Base-by-base conservation (phyloP, 2,113 vertebrate species). In the Micronisus gabar region DNA sequence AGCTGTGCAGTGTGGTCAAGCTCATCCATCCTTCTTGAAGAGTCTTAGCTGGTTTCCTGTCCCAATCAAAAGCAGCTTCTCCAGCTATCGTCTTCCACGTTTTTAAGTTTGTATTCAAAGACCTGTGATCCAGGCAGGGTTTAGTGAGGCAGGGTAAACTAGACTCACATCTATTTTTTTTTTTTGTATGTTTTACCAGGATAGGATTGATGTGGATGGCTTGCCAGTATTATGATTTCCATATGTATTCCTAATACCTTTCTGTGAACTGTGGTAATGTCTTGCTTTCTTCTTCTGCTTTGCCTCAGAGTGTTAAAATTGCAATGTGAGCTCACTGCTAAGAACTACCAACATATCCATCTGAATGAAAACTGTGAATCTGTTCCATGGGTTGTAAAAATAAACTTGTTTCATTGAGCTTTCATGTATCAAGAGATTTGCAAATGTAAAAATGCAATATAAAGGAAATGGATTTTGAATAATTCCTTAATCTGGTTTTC, bases 401-500 rank as follows among this genome's bases (percentile, higher is more conserved):
- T 90, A 91, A 94, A 86, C 78, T 76, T 90, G 62, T 82, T 96
- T 76, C 67, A 90, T 34, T 93, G 85, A 90, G 81, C 71, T 89
- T 94, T 90, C 58, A 52, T 80, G 27, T 95, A 68, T 95, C 81
- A 70, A 47, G 94, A 81, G 84, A 86, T 87, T 94, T 95, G 63
- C 66, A 84, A 96, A 94, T 86, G 53, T 95, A 67, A 93, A 94
- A 92, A 41, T 65, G 62, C 58, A 94, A 80, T 93, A 94, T 68
- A 86, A 95, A 89, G 53, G 72, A 89, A 93, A 91, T 47, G 78
- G 84, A 79, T 90, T 91, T 91, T 88, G 32, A 94, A 45, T 90
- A 96, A 97, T 96, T 96, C 53, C 73, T 92, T 95, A 92, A 94
- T 87, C 91, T 83, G 50, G 38, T 80, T 95, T 95, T 81, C 67